Base-by-base conservation (phyloP, 30 jellyfish, hydroid and myxozoan species). In the Chironex yamaguchii region DNA sequence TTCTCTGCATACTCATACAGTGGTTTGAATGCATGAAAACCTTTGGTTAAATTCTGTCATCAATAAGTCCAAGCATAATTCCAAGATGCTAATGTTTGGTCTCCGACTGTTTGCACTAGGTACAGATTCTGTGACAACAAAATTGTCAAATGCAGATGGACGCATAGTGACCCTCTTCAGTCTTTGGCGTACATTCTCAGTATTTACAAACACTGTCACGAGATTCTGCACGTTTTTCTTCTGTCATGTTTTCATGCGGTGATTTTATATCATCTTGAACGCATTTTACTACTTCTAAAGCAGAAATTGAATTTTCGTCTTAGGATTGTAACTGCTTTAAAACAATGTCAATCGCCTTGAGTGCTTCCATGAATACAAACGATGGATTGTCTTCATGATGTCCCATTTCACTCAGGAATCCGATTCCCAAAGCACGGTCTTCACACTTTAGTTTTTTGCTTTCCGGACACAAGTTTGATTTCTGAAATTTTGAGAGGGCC, bases 331-430 rank as follows among this genome's bases (percentile, higher is more conserved):
- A 42, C 17, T 42, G 58, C 17, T 42, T 42, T 17, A 42, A 9
- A 1, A 69, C 65, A n/a, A 69, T 69, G 71, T 69, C 27, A 4
- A 69, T 69, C 23, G 71, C 33, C 4, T 32, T 69, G 3, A 69
- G 77, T 17, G 35, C 27, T 32, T 69, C 77, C 83, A 69, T 3
- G 65, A 69, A 69, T 2, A 69, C 24, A 29, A 69, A 69, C 71
- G n/a, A 4, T 25, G 71, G 71, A 34, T 69, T 27, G 2, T 69
- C 83, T 34, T 69, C 83, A 2, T 69, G 9, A 3, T 36, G 28
- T 29, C 65, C 83, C 65, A 69, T 32, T 29, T 69, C 32, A 69
- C 35, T 24, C 2, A 69, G 70, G 28, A 69, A 27, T 34, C 83
- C 70, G 2, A 69, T 34, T 3, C 71, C 71, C 80, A 67, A 23